Base-by-base conservation (phyloP, 2,113 vertebrate species). In the Lepus americanus region DNA sequence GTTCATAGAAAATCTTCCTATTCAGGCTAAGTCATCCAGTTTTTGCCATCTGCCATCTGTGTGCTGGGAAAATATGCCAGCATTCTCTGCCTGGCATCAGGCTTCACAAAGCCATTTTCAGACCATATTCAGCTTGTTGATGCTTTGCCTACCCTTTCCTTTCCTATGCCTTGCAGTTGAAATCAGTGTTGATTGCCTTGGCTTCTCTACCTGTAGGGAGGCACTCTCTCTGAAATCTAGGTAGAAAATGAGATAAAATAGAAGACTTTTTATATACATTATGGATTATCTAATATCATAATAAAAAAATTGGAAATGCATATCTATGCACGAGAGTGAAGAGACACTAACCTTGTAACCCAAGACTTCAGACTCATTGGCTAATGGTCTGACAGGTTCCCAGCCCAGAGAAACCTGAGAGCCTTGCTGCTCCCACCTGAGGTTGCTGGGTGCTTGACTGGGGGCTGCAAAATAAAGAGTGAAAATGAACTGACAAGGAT, bases 371-470 rank as follows among this genome's bases (percentile, higher is more conserved):
- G 99, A 99, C 96, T 99, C 99, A 27, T 99, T 99, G 96, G 98
- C 99, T 92, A 99, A 98, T 31, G 99, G 98, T 97, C 96, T 99
- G 80, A 99, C 99, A 1, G 99, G 99, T 77, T 99, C 99, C 99
- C 99, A 99, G 78, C 97, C 99, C 90, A 99, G 97, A 80, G 99
- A 99, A 55, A 99, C 98, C 36, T 99, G 99, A 90, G 99, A 98
- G 0, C 99, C 99, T 27, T 99, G 99, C 31, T 99, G 99, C 92
- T 99, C 99, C 99, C 99, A 99, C 97, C 98, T 98, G 93, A 99
- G 98, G 97, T 99, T 99, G 96, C 97, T 93, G 9, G 99, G 99
- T 81, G 99, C 98, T 96, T 99, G 99, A 82, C 98, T 99, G 1
- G 99, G 99, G 96, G 99, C 99, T 99, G 89, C 73, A 96, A 66